These are phyloP conservation scores for Pelosia muscerda DNA, from an alignment of 2,888 invertebrate species.

Conservation along the genomic window DNA sequence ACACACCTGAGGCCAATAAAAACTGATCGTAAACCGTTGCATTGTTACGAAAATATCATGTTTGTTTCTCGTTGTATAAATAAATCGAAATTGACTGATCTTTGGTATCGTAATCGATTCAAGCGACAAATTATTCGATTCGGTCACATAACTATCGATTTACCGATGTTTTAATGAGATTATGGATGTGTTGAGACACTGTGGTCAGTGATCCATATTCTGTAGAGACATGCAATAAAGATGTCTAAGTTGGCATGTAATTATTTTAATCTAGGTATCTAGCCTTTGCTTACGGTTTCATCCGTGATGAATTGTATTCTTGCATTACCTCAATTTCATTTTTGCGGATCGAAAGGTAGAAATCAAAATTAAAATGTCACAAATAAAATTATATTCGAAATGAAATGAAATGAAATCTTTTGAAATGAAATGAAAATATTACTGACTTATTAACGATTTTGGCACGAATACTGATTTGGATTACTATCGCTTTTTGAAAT, in stretches of 20 bases:
- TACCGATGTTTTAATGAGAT: conserved; percentile 47
- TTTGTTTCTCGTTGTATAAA: conserved; percentile 59
- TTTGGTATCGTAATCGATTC: conserved; percentile 51
- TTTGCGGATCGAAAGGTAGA: background rate
- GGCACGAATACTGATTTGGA: background rate
- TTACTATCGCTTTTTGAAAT: too few species aligned
- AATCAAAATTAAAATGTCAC: background rate
- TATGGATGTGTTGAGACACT: conserved; percentile 54
- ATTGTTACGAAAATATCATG: conserved; percentile 67
- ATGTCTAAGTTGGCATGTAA: conserved; percentile 43
- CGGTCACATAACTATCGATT: conserved; percentile 60
- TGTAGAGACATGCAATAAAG: conserved; percentile 29
- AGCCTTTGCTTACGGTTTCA: background rate
- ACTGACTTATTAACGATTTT: too few species aligned
- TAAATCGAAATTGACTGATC: conserved; percentile 54
- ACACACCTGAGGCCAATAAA: conserved; percentile 65
- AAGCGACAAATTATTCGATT: conserved; percentile 58
- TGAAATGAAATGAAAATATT: too few species aligned
- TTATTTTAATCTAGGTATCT: conserved; percentile 21
- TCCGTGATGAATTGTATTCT: background rate
- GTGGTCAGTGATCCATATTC: conserved; percentile 37
- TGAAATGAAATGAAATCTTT: too few species aligned
- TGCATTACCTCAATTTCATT: background rate
- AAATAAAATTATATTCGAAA: background rate
- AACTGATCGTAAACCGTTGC: conserved; percentile 61